Evolutionary conservation across 2,888 invertebrate species (phyloP).

Genomic region (Plebejus melissa): DNA sequence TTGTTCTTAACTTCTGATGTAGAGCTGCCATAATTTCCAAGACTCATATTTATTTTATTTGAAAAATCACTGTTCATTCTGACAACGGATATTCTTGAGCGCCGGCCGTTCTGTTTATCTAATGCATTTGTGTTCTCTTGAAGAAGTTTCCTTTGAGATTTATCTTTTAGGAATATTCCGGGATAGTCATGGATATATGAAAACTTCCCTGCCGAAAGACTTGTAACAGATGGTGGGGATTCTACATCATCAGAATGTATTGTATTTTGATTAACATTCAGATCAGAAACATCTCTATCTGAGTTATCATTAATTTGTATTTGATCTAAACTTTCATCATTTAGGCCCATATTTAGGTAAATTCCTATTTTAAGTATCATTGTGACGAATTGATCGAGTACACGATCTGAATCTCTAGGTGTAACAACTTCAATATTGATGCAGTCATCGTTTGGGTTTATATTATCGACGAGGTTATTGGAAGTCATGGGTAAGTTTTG

Average conservation of each 20-base stretch:
- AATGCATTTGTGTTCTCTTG: neutral
- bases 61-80: neutral
- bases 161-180: constrained; percentile 64
- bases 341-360: constrained; percentile 49
- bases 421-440: constrained; percentile 55
- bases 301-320: neutral
- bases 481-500: constrained; percentile 43
- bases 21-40: neutral
- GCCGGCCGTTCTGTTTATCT: neutral
- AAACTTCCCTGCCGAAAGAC: constrained; percentile 51
- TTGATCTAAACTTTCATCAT: constrained; percentile 37
- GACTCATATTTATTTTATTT: neutral
- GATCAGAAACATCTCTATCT: neutral
- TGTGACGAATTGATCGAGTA: constrained; percentile 64
- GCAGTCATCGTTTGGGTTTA: constrained; percentile 59
- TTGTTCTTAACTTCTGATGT: neutral
- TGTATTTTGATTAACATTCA: constrained; percentile 32
- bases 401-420: constrained; percentile 63
- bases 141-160: constrained; percentile 40
- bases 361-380: constrained; percentile 62
- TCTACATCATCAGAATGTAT: constrained; percentile 48
- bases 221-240: constrained; percentile 54
- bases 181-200: constrained; percentile 65
- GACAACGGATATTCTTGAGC: neutral
- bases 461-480: constrained; percentile 48